Base-by-base conservation (phyloP, 1,140 invertebrate genomes). In the Drosophila repletoides region DNA sequence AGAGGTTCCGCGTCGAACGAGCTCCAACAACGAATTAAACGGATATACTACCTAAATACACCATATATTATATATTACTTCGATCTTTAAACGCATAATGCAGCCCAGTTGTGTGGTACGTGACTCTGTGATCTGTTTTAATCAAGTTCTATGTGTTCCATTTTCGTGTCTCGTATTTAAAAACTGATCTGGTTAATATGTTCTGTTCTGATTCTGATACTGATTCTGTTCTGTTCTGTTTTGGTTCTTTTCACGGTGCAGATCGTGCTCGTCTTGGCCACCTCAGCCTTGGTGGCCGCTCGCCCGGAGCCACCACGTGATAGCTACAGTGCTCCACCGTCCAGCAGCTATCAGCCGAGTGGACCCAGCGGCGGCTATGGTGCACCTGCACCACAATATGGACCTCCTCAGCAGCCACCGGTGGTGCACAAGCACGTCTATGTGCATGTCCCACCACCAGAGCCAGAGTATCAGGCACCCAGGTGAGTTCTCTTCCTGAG, bases 371-470 rank as follows among this genome's bases (percentile, higher is more conserved):
- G 88, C 6, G 73, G 79, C 48, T 89, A 89, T 33, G 87, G 91
- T 3, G 87, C 93, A 1, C 94, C 94, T 4, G 91, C 93, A 0
- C 92, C 93, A 0, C 92, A 93, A 45, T 96, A 96, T 67, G 95
- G 95, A 0, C 92, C 94, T 1, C 95, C 95, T 0, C 92, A 93
- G 45, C 94, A 95, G 80, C 91, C 91, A 6, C 95, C 95, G 1
- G 94, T 95, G 9, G 93, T 96, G 24, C 95, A 96, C 88, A 96
- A 96, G 89, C 95, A 96, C 87, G 95, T 96, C 2, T 96, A 96
- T 90, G 95, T 96, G 1, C 95, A 96, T 83, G 95, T 96, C 15
- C 95, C 95, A 43, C 95, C 95, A 12, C 95, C 95, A 83, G 95
- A 96, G 89, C 94, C 94, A 1, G 94, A 95, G 77, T 93, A 95